phyloP scores from a whole-genome alignment of 1,140 invertebrate genomes.

The Samia ricini region DNA sequence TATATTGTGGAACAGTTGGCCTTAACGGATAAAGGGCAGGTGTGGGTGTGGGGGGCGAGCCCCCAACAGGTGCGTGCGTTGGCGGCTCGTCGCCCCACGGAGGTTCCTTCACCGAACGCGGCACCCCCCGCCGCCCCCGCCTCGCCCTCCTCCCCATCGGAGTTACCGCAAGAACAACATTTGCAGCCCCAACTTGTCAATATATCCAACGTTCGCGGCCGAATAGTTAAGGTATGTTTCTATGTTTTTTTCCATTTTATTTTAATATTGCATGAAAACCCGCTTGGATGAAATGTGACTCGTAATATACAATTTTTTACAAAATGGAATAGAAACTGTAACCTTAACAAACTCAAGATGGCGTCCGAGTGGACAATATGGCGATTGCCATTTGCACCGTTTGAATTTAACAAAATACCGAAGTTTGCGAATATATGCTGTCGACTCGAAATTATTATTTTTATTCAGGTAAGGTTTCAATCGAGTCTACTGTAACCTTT shows the following conservation, averaged over 20 bases:
- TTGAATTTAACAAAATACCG: too few species aligned
- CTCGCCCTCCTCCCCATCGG: constrained; percentile 12
- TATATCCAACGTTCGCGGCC: constrained; percentile 32
- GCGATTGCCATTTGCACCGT: too few species aligned
- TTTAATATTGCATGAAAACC: not conserved
- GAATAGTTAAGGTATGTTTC: constrained; percentile 34
- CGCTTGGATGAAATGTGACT: too few species aligned
- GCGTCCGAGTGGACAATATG: too few species aligned
- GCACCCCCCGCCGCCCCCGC: constrained; percentile 14
- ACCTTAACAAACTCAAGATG: too few species aligned
- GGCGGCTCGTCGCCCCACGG: constrained; percentile 31
- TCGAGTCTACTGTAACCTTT: too few species aligned
- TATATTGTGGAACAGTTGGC: constrained; percentile 36
- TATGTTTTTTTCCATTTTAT: not conserved
- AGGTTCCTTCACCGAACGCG: constrained; percentile 5
- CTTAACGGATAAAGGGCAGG: constrained; percentile 36
- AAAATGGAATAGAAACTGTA: too few species aligned
- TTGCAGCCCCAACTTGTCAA: constrained; percentile 40
- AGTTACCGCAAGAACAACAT: constrained; percentile 30
- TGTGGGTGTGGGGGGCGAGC: constrained; percentile 57
- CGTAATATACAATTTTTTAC: too few species aligned
- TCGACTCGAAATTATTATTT: too few species aligned
- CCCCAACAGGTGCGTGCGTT: constrained; percentile 57
- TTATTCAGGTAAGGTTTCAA: too few species aligned
- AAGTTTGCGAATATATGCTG: too few species aligned